phyloP scores from a whole-genome alignment of 2,797 vertebrate genomes.

The Balearica regulorum region DNA sequence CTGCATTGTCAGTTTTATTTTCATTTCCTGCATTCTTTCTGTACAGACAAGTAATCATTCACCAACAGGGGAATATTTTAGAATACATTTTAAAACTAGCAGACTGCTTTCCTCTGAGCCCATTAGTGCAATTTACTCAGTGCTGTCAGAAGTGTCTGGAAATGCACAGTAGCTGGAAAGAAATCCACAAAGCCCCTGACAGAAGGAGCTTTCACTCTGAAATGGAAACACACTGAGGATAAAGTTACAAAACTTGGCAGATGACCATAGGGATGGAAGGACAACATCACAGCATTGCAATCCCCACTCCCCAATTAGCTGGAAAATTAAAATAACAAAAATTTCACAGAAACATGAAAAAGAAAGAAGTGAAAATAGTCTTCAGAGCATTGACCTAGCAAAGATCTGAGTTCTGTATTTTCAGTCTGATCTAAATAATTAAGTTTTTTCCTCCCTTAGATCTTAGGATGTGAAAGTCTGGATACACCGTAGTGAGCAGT shows the following conservation, averaged over 20 bases:
- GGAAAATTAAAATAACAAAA: neutral
- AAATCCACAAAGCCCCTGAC: neutral
- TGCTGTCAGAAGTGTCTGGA: conserved; percentile 3
- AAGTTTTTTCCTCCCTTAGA: neutral
- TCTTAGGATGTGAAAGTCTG: neutral
- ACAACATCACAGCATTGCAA: neutral
- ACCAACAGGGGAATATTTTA: neutral
- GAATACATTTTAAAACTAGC: neutral
- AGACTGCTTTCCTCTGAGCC: neutral
- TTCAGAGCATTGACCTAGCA: neutral
- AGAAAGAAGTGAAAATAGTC: neutral
- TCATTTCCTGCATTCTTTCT: neutral
- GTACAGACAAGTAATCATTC: neutral
- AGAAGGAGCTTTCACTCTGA: neutral
- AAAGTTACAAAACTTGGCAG: neutral
- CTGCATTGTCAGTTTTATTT: neutral
- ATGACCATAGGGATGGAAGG: neutral
- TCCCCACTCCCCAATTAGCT: neutral
- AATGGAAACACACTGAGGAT: neutral
- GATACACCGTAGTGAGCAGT: accelerated
- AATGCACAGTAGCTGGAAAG: neutral
- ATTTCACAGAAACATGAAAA: neutral
- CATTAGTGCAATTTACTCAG: neutral
- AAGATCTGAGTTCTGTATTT: neutral
- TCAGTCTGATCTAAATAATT: neutral